These are phyloP conservation scores for Apis florea DNA, from an alignment of 1,140 invertebrate genomes.

Conservation along the genomic window DNA sequence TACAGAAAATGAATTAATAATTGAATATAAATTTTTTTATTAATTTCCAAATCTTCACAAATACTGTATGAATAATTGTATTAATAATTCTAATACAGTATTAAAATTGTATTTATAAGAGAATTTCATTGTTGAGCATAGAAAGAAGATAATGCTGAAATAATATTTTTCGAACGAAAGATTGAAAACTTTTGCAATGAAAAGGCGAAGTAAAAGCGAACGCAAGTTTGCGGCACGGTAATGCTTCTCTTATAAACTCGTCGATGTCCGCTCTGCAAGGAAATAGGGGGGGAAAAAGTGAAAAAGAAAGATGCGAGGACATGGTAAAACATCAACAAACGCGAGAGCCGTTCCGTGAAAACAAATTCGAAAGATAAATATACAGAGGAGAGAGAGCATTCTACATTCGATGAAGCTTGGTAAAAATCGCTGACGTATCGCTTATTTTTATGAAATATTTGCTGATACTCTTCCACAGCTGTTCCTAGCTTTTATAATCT, in stretches of 20 bases:
- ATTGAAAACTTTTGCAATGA: no score
- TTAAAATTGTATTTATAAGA: no score
- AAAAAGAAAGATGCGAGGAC: neutral
- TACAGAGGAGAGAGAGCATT: slow-evolving; percentile 2
- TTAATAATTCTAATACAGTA: no score
- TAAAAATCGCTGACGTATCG: neutral
- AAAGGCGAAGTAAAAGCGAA: neutral
- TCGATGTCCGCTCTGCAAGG: slow-evolving; percentile 18
- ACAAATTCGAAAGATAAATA: slow-evolving; percentile 37
- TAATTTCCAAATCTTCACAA: no score
- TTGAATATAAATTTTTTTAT: no score
- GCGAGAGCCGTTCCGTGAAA: neutral
- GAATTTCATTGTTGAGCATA: no score
- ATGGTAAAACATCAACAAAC: slow-evolving; percentile 20
- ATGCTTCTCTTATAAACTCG: slow-evolving; percentile 15
- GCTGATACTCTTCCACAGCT: neutral
- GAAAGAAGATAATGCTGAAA: neutral
- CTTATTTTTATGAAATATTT: neutral
- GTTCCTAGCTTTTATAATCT: neutral
- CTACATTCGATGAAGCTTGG: slow-evolving; percentile 10
- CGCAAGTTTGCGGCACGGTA: neutral
- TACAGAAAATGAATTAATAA: no score
- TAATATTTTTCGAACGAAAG: neutral
- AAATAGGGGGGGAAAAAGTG: neutral
- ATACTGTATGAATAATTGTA: no score